Percentiles rank a stretch among this genome's conserved stretches.
Conservation (phyloP, 2,113 vertebrate genomes). For the Hemicordylus capensis region DNA sequence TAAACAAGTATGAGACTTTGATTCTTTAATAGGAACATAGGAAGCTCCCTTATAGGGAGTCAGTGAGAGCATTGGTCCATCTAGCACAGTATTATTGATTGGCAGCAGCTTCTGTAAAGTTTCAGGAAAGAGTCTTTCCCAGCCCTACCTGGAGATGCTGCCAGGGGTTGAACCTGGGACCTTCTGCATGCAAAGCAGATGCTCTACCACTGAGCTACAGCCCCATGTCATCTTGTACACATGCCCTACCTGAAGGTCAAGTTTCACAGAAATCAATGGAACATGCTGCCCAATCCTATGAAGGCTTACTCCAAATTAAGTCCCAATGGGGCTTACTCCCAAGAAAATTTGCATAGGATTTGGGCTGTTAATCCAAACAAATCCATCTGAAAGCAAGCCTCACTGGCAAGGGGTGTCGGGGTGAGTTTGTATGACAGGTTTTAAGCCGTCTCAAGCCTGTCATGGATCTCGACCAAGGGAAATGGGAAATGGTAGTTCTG, state of each 20-base stretch:
- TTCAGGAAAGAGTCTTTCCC: too few relatives aligned
- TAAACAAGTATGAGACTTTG: not conserved
- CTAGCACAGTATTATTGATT: too few relatives aligned
- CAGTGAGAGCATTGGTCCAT: too few relatives aligned
- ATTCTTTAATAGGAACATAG: too few relatives aligned
- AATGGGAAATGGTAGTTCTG: not conserved
- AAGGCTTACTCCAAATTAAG: not conserved
- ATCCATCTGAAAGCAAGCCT: not conserved
- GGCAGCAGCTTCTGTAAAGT: too few relatives aligned
- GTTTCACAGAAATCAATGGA: not conserved
- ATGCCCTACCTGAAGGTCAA: not conserved
- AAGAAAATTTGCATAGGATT: not conserved
- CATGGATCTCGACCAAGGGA: not conserved
- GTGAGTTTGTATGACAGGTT: not conserved
- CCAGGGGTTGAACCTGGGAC: too few relatives aligned
- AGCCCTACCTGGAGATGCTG: too few relatives aligned
- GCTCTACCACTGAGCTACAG: too few relatives aligned
- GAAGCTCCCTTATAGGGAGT: too few relatives aligned
- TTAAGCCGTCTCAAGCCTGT: not conserved
- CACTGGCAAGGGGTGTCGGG: not conserved
- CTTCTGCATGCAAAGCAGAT: too few relatives aligned
- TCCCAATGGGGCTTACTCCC: not conserved
- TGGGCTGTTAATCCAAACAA: not conserved
- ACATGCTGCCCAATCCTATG: not conserved
- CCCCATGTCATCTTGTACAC: too few relatives aligned